Conservation (phyloP, 2,797 vertebrate genomes). For the Crocidura indochinensis region DNA sequence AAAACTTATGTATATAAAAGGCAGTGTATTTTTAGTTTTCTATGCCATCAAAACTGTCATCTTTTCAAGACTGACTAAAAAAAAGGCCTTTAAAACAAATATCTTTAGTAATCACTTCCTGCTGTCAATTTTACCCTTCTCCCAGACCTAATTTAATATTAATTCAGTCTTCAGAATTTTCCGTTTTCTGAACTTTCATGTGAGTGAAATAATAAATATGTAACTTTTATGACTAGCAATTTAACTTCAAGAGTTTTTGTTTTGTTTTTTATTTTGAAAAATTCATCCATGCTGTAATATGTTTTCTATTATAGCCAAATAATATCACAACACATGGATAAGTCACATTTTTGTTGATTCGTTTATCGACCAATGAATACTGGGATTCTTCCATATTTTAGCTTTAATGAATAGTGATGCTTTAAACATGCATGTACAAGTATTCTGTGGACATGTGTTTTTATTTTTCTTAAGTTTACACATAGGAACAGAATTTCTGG, state of each 20-base stretch:
- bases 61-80: neutral
- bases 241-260: neutral
- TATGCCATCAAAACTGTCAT: neutral
- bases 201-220: neutral
- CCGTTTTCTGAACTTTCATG: neutral
- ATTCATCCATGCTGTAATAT: neutral
- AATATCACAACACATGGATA: neutral
- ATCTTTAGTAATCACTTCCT: neutral
- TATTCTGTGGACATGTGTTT: neutral
- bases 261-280: constrained; percentile 36
- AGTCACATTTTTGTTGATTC: constrained; percentile 22
- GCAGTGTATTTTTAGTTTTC: constrained; percentile 31
- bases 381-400: constrained; percentile 15
- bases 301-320: neutral
- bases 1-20: neutral
- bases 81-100: neutral
- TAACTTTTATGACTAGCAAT: neutral
- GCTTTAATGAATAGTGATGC: neutral
- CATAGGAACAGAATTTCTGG: neutral
- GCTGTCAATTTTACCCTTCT: neutral
- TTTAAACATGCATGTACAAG: neutral
- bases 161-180: constrained; percentile 22
- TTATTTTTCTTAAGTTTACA: neutral
- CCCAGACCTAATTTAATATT: neutral
- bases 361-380: neutral